Conservation (phyloP, 2,113 vertebrate species). For the Ceyx cyanopectus region DNA sequence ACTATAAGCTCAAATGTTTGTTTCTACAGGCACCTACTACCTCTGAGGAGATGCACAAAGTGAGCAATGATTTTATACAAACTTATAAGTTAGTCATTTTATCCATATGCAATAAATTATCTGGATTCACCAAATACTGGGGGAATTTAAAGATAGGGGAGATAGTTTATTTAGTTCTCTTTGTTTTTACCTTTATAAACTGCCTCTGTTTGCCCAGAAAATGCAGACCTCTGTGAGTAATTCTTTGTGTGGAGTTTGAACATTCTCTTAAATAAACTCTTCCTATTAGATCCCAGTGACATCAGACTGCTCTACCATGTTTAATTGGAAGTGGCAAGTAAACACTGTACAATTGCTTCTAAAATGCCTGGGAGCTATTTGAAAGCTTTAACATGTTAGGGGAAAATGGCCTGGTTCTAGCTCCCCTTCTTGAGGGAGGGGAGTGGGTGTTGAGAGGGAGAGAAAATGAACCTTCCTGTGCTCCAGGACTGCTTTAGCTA, state of each 20-base stretch:
- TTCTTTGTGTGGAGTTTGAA: background rate
- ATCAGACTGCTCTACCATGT: constrained; percentile 39
- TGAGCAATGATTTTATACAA: background rate
- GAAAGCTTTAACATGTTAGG: constrained; percentile 59
- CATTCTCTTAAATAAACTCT: background rate
- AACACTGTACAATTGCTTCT: constrained; percentile 39
- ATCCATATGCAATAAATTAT: background rate
- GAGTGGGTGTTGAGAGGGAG: background rate
- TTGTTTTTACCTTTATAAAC: background rate
- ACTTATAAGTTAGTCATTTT: background rate
- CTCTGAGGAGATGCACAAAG: background rate
- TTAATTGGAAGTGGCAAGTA: constrained; percentile 66
- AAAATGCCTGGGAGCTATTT: constrained; percentile 49
- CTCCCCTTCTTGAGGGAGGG: constrained; percentile 11
- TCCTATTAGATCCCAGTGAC: background rate
- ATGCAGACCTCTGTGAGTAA: background rate
- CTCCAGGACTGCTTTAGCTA: background rate
- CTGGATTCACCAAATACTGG: background rate
- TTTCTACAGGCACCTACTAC: background rate
- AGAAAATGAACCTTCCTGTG: constrained; percentile 5
- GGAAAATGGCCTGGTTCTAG: constrained; percentile 41
- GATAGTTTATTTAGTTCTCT: background rate
- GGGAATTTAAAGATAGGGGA: background rate
- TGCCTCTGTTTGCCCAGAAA: background rate
- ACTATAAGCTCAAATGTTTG: background rate